Conservation (phyloP, 2,888 invertebrate species). For the Caenorhabditis sulstoni region DNA sequence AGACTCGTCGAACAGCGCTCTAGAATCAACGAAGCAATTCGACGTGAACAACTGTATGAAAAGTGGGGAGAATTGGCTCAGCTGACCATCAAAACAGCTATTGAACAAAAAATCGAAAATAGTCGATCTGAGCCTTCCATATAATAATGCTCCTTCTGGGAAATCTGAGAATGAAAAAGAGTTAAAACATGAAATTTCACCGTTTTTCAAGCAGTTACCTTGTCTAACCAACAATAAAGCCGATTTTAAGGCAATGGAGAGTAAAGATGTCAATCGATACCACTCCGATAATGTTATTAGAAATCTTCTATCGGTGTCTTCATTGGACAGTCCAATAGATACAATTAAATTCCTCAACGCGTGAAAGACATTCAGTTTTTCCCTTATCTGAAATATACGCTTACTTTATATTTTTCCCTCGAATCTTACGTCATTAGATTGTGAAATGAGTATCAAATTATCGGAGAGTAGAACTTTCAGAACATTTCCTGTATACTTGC, state of each 20-base stretch:
- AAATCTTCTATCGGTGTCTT: constrained; percentile 2
- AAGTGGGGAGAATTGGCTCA: constrained; percentile 26
- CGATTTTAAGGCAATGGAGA: constrained; percentile 21
- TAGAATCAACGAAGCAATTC: constrained; percentile 29
- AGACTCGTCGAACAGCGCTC: constrained; percentile 34
- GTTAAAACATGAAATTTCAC: too few relatives aligned
- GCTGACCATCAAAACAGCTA: constrained; percentile 16
- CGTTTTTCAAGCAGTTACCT: too few relatives aligned
- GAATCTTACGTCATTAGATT: not conserved
- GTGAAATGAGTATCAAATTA: not conserved
- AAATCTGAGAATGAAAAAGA: constrained; percentile 16
- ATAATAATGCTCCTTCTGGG: constrained; percentile 23
- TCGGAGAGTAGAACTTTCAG: constrained; percentile 13
- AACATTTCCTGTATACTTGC: constrained; percentile 26
- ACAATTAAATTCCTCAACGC: constrained; percentile 7
- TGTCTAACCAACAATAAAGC: constrained; percentile 31
- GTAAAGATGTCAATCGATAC: constrained; percentile 43
- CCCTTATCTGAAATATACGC: not conserved
- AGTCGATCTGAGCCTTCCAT: constrained; percentile 42
- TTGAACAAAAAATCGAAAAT: constrained; percentile 40
- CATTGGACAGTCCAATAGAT: constrained; percentile 9
- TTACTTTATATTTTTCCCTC: not conserved
- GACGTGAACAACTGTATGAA: constrained; percentile 35
- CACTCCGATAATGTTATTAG: constrained; percentile 24
- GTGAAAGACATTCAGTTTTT: constrained; percentile 2